Conservation (phyloP, 92 coral and sea anemone genomes). For the Blastomussa wellsi region DNA sequence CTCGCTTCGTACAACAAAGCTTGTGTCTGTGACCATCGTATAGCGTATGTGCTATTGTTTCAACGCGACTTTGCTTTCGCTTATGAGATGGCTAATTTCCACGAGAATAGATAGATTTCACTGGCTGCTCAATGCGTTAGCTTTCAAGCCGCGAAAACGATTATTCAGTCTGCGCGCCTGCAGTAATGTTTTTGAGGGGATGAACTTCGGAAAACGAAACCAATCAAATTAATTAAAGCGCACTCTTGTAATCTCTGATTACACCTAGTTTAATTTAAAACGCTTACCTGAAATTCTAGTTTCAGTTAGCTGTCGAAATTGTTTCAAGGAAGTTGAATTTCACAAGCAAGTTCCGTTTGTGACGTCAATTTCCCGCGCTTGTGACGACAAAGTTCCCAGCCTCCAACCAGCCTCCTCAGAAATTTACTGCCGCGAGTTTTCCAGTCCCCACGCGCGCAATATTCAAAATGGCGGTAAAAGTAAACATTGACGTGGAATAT, state of each 20-base stretch:
- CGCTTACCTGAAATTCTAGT: background rate
- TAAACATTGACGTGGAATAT: conserved; percentile 26
- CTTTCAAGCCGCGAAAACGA: no score
- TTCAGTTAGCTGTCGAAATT: background rate
- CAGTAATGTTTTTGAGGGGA: no score
- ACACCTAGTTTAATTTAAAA: background rate
- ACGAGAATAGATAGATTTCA: no score
- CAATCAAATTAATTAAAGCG: no score
- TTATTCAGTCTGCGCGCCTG: no score
- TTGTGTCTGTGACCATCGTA: no score
- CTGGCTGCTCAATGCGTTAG: no score
- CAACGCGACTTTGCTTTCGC: no score
- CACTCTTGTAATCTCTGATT: background rate
- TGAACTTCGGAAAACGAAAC: no score
- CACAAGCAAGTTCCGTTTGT: background rate
- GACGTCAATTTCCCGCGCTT: conserved; percentile 22
- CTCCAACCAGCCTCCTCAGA: conserved; percentile 4
- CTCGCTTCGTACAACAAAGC: no score
- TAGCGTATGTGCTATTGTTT: no score
- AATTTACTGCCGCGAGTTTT: background rate
- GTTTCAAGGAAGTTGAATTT: background rate
- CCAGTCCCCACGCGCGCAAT: conserved; percentile 17
- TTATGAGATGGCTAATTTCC: no score
- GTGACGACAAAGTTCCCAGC: background rate
- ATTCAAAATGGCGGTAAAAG: conserved; percentile 23